Evolutionary conservation across 1,140 invertebrate genomes (phyloP).

Genomic region (Nylanderia fulva): DNA sequence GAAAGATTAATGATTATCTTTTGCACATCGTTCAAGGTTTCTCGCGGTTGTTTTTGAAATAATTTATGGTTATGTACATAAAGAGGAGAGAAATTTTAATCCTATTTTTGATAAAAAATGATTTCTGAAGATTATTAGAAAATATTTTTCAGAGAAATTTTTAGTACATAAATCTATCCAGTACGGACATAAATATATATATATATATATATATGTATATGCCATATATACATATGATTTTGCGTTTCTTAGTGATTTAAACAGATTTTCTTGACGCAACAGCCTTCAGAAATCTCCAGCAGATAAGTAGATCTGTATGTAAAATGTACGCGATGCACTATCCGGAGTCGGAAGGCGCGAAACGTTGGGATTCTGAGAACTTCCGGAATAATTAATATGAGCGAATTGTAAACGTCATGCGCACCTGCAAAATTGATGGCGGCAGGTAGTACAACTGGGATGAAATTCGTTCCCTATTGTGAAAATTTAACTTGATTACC

Average conservation of each 20-base stretch:
- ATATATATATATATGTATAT: no score
- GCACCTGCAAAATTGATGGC: conserved; percentile 76
- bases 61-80: neutral
- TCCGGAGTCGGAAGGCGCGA: conserved; percentile 50
- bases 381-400: conserved; percentile 69
- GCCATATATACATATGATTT: neutral
- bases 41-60: neutral
- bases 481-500: conserved; percentile 75
- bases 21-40: neutral
- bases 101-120: neutral
- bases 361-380: conserved; percentile 68
- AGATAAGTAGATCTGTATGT: conserved; percentile 55
- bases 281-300: conserved; percentile 24
- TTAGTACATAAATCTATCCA: neutral
- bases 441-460: conserved; percentile 55
- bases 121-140: neutral
- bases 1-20: neutral
- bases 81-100: neutral
- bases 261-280: conserved; percentile 18
- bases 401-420: conserved; percentile 73
- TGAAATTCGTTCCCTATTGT: conserved; percentile 74
- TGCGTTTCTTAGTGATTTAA: neutral
- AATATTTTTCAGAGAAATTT: neutral
- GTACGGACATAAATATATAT: no score
- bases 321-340: conserved; percentile 58